Evolutionary conservation across 2,888 invertebrate species (phyloP), one percentile per base, ranked within the genome.

Genomic region (Tinea semifulvella): DNA sequence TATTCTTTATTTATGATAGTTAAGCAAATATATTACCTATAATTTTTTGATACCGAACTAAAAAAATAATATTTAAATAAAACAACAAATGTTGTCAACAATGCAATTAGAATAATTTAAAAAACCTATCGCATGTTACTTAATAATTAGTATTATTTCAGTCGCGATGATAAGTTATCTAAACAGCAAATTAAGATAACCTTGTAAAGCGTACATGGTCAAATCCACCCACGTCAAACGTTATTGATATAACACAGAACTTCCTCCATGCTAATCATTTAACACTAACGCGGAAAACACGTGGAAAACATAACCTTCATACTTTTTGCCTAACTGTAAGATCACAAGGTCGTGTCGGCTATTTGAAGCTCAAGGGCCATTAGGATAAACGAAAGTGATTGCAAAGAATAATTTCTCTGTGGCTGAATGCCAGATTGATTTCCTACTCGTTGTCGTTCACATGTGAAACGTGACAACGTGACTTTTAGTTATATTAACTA

Each of bases 121-220:
- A 31, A 31, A 13, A 13, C 11, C 13, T 14, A 11, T 14, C 26
- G 2, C 26, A 26, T 11, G 11, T 31, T 31, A 31, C 31, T 14
- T 31, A 31, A 31, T 31, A 31, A 31, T 31, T 31, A 31, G 31
- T 31, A 18, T 36, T 36, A 36, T 36, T 36, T 36, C 17, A 36
- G 36, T 36, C 17, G 36, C 16, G 18, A 14, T 31, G 31, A 36
- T 36, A 36, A 18, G 36, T 18, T 36, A 36, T 36, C 36, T 40
- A 40, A 40, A 40, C 17, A 40, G 40, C 40, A 40, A 40, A 40
- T 40, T 40, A 20, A 22, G 40, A 22, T 40, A 40, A 40, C 40
- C 40, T 40, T 40, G 40, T 22, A 14, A 2, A 22, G 13, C 14
- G 20, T 40, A 40, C 40, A 40, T 18, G 40, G 40, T 40, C 40